These are phyloP conservation scores for Aphaenogaster rudis DNA, from an alignment of 1,140 invertebrate species.

Conservation along the genomic window DNA sequence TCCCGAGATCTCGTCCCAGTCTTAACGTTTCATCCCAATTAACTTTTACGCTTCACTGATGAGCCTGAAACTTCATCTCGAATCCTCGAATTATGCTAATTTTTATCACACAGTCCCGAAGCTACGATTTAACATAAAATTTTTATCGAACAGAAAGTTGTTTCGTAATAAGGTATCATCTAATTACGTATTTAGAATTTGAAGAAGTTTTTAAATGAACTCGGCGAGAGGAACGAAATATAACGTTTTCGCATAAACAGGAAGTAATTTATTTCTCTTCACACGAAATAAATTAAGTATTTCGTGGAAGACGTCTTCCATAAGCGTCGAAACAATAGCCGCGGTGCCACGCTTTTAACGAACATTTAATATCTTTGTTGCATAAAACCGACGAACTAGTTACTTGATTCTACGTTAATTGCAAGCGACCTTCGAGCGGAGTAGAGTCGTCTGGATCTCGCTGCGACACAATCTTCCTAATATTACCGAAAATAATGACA, in stretches of 20 bases:
- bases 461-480: constrained; percentile 3
- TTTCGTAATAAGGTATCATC: neutral
- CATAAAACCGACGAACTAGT: neutral
- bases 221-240: neutral
- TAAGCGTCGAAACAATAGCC: neutral
- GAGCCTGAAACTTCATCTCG: constrained; percentile 17
- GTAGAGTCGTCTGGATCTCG: neutral
- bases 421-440: neutral
- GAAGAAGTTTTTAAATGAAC: neutral
- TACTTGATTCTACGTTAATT: constrained; percentile 4
- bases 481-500: constrained; percentile 62
- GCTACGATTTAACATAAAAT: neutral
- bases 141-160: constrained; percentile 24
- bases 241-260: constrained; percentile 4
- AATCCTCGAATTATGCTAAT: constrained; percentile 60
- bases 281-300: neutral
- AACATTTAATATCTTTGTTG: constrained; percentile 32
- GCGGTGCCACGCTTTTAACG: neutral
- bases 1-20: neutral
- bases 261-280: constrained; percentile 8
- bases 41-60: constrained; percentile 26
- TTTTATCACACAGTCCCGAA: neutral
- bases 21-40: constrained; percentile 28
- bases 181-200: neutral
- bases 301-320: neutral